A percentile compares a stretch with the other conserved stretches of the same genome.
These are phyloP conservation scores for Ochotona curzoniae DNA, from an alignment of 2,113 vertebrate species.

Conservation along the genomic window DNA sequence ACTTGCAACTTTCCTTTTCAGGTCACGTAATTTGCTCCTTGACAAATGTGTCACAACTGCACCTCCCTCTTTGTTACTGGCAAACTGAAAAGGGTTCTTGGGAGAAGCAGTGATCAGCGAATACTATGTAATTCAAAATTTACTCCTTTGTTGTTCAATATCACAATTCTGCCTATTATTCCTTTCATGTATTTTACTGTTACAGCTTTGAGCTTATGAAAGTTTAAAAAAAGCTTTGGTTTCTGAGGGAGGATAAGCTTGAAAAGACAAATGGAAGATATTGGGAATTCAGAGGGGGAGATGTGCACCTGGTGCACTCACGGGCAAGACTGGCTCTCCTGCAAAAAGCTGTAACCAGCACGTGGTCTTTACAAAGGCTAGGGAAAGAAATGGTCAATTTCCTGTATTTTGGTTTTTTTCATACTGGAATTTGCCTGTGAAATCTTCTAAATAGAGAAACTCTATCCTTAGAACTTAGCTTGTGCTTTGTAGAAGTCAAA, in stretches of 20 bases:
- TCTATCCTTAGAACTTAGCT: background rate
- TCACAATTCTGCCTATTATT: background rate
- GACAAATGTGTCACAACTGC: background rate
- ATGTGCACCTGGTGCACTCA: slow-evolving; percentile 19
- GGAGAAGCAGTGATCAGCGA: background rate
- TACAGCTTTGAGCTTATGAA: background rate
- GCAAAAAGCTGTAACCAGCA: background rate
- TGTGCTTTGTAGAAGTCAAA: background rate
- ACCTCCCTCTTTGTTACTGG: background rate
- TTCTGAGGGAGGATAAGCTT: slow-evolving; percentile 27
- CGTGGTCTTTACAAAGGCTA: background rate
- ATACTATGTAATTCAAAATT: background rate
- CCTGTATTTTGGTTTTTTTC: slow-evolving; percentile 30
- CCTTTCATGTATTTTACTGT: background rate
- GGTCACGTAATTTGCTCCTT: background rate
- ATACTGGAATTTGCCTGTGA: background rate
- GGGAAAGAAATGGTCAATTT: background rate
- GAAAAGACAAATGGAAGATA: slow-evolving; percentile 15
- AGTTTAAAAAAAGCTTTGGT: slow-evolving; percentile 53
- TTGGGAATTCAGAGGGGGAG: background rate
- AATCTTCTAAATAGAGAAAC: background rate
- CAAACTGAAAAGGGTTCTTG: background rate
- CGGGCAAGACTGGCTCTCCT: background rate
- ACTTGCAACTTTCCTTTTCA: background rate
- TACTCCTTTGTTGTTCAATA: slow-evolving; percentile 24